Conservation (phyloP, 2,888 invertebrate species). For the Muschampia plurimacula region DNA sequence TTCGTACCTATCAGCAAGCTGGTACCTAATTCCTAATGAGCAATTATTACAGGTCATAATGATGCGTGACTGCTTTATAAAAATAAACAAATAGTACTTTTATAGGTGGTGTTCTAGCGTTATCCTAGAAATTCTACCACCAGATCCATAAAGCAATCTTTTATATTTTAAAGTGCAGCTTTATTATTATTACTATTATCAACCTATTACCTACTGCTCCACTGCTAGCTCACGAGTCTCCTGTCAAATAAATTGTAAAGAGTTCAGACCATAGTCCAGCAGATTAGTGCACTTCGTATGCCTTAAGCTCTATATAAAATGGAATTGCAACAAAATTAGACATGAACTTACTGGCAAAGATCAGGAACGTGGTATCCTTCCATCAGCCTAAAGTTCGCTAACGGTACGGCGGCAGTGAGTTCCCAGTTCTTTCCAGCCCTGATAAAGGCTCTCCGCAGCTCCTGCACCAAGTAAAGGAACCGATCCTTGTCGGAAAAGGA, state of each 20-base stretch:
- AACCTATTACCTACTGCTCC: too few relatives aligned
- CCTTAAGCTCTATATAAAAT: not conserved
- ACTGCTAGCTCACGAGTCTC: too few relatives aligned
- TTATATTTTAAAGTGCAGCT: too few relatives aligned
- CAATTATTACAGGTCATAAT: too few relatives aligned
- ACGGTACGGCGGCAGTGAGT: conserved; percentile 95
- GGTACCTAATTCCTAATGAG: too few relatives aligned
- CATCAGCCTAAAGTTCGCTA: conserved; percentile 94
- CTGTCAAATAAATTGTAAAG: too few relatives aligned
- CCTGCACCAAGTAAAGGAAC: conserved; percentile 93
- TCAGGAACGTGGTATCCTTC: conserved; percentile 97
- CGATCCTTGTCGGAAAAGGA: conserved; percentile 93
- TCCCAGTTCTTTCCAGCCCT: conserved; percentile 92
- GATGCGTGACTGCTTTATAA: too few relatives aligned
- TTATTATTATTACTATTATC: too few relatives aligned
- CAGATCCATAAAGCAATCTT: too few relatives aligned
- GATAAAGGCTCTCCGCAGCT: conserved; percentile 92
- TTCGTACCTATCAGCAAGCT: too few relatives aligned
- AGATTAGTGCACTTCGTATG: not conserved
- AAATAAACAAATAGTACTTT: not conserved
- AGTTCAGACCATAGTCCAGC: too few relatives aligned
- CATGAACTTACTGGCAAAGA: conserved; percentile 90
- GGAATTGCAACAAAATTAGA: not conserved
- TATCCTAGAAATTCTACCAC: too few relatives aligned
- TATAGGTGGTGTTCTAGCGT: not conserved